Evolutionary conservation across 2,888 invertebrate genomes (phyloP).

Genomic region (Orthonychiurus folsomi): DNA sequence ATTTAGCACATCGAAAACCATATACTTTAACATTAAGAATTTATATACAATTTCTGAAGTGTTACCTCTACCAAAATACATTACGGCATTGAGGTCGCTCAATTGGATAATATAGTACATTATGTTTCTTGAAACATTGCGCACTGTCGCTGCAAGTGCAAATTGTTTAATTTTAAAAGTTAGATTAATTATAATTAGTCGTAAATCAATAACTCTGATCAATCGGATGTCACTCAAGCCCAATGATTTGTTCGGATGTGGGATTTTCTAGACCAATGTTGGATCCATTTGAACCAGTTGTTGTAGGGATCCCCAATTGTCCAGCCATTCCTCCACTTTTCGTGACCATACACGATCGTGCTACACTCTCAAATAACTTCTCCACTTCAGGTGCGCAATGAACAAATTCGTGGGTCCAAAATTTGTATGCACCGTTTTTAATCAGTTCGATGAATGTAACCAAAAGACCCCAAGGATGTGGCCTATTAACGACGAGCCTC

Average conservation of each 20-base stretch:
- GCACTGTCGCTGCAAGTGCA: no score
- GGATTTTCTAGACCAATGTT: not conserved
- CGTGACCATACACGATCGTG: constrained; percentile 79
- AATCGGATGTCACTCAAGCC: not conserved
- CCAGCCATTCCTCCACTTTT: constrained; percentile 25
- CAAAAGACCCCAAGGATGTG: constrained; percentile 97
- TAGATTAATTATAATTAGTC: no score
- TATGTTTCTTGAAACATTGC: no score
- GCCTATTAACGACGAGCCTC: constrained; percentile 92
- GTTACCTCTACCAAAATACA: no score
- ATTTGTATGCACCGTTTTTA: constrained; percentile 95
- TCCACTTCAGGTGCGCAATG: constrained; percentile 99
- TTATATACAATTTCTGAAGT: no score
- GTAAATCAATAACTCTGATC: not conserved
- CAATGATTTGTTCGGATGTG: not conserved
- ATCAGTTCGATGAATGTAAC: constrained; percentile 99
- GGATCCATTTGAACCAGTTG: constrained; percentile 1
- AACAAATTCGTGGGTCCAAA: constrained; percentile 99
- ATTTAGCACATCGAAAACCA: no score
- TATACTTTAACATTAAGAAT: no score
- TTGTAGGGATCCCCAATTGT: not conserved
- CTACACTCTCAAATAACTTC: constrained; percentile 95
- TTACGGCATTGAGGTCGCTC: no score
- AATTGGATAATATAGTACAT: no score
- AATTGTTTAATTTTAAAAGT: no score